Evolutionary conservation across 2,888 invertebrate species (phyloP), one percentile per base, ranked within the genome.

Genomic region (Hemithea aestivaria): DNA sequence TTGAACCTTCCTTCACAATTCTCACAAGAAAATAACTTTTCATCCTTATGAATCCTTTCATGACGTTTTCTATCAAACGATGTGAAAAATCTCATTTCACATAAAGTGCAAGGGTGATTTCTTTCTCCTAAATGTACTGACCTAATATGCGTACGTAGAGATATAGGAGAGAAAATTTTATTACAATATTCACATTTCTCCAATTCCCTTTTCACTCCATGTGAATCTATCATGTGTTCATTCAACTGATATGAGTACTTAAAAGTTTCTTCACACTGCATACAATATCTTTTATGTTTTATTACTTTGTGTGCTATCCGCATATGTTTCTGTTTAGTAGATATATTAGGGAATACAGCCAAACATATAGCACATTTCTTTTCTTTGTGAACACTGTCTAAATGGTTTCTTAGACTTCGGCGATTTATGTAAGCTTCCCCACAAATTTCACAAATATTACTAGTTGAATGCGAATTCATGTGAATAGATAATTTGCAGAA

Each of bases 381-480:
- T 27, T 62, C 62, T 34, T 16, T 61, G 8, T 77, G 76, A 9
- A 62, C 38, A 0, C 56, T 41, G 4, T 53, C 48, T 0, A 71
- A 48, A 9, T 78, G 78, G 5, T 53, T 46, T 1, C 70, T 45
- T 1, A 78, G 37, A 21, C 69, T 67, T 0, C 56, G 6, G 0
- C 68, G 47, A 21, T 71, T 75, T 0, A 66, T 70, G 35, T 62
- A 75, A 0, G 65, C 62, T 0, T 46, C 34, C 0, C 73, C 75
- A 23, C 75, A 75, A 0, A 49, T 58, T 4, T 74, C 74, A 2
- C 75, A 75, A 0, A 74, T 64, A 23, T 74, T 64, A 24, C 66
- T 62, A 0, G 49, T 57, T 4, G 60, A 72, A 37, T 75, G 75
- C 0, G 35, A 40, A 20, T 75, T 69, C 75, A 74, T 75, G 16